Percentiles rank a stretch among this genome's conserved stretches.
phyloP scores from a whole-genome alignment of 2,888 invertebrate genomes.

The Heteromyza rotundicornis region DNA sequence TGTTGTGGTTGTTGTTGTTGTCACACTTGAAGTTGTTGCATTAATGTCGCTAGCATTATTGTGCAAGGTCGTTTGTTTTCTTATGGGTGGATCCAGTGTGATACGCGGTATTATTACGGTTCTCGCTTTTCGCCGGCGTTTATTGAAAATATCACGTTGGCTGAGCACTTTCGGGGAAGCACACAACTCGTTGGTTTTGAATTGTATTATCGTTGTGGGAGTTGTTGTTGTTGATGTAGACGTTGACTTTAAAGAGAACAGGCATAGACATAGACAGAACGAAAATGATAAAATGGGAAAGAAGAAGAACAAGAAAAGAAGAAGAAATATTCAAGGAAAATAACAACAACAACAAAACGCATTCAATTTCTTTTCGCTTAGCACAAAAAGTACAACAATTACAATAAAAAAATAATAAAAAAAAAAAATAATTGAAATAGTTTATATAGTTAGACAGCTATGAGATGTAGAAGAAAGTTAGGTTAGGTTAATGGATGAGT shows the following conservation, averaged over 20 bases:
- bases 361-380: no score
- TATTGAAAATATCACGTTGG: slow-evolving; percentile 45
- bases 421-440: no score
- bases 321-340: slow-evolving; percentile 6
- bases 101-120: slow-evolving; percentile 35
- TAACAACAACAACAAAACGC: background rate
- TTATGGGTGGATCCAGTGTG: slow-evolving; percentile 20
- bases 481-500: no score
- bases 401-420: no score
- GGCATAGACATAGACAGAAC: slow-evolving; percentile 20
- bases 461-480: no score
- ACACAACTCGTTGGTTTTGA: background rate
- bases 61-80: slow-evolving; percentile 20
- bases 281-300: no score
- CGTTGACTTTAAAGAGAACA: slow-evolving; percentile 37
- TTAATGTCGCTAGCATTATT: no score
- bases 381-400: no score
- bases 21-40: slow-evolving; percentile 12
- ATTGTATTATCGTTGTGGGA: slow-evolving; percentile 25
- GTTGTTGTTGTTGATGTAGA: slow-evolving; percentile 38
- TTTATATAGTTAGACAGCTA: no score
- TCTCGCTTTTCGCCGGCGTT: slow-evolving; percentile 45
- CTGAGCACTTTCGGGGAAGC: background rate
- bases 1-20: slow-evolving; percentile 15
- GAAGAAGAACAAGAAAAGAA: no score